These are phyloP conservation scores for Prunella himalayana DNA, from an alignment of 2,113 vertebrate genomes.

Conservation along the genomic window DNA sequence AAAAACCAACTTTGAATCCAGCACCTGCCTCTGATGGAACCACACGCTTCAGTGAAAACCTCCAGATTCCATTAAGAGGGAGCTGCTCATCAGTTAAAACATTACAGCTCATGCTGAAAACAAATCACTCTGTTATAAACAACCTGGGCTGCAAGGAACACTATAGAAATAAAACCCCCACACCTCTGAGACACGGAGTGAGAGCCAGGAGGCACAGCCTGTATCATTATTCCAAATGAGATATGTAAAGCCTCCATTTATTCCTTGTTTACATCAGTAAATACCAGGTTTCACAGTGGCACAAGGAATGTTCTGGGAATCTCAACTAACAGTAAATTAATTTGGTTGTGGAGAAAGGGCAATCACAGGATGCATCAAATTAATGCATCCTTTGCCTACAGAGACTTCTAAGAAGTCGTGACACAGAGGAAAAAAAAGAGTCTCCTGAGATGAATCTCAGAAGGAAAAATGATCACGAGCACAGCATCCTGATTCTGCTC, in stretches of 20 bases:
- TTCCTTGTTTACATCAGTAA: conserved; percentile 28
- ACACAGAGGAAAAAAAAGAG: neutral
- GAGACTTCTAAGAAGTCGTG: conserved; percentile 46
- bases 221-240: conserved; percentile 16
- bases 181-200: neutral
- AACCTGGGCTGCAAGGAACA: neutral
- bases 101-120: neutral
- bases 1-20: neutral
- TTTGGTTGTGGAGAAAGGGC: neutral
- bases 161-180: neutral
- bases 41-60: neutral
- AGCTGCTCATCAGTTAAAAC: neutral
- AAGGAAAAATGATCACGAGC: neutral
- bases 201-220: neutral
- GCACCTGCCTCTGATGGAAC: neutral
- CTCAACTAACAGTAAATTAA: conserved; percentile 17
- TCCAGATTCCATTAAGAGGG: neutral
- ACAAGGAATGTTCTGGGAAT: neutral
- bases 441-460: neutral
- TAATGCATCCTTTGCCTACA: conserved; percentile 18
- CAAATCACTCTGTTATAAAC: neutral
- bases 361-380: conserved; percentile 18
- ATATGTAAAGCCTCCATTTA: neutral
- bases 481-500: neutral
- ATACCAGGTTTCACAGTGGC: neutral